A percentile compares a stretch with the other conserved stretches of the same genome.
Conservation (phyloP, 2,113 vertebrate species). For the Nansenia antarctica region DNA sequence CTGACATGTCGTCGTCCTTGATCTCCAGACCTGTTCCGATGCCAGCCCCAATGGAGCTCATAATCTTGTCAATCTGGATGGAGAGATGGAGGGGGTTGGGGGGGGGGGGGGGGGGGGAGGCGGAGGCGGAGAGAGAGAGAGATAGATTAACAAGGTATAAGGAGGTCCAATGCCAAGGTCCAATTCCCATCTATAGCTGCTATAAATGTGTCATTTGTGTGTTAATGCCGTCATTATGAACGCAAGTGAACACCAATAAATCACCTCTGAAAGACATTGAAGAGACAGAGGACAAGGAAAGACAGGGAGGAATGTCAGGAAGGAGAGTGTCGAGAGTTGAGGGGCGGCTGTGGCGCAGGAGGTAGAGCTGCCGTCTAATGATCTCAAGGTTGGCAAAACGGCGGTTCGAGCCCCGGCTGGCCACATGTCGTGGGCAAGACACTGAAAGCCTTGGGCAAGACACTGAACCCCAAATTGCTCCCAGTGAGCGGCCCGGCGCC, state of each 20-base stretch:
- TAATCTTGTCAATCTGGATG: slow-evolving; percentile 95
- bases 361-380: no score
- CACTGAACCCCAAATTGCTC: no score
- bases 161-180: no score
- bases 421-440: no score
- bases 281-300: slow-evolving; percentile 11
- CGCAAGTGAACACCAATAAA: slow-evolving; percentile 44
- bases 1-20: slow-evolving; percentile 76
- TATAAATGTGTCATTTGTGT: slow-evolving; percentile 14
- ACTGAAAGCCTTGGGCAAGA: no score
- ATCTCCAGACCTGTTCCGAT: slow-evolving; percentile 86
- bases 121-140: slow-evolving; percentile 7
- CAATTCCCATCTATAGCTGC: background rate
- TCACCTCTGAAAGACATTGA: slow-evolving; percentile 21
- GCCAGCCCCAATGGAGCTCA: slow-evolving; percentile 94
- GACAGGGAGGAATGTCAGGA: background rate
- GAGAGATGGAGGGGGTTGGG: slow-evolving; percentile 24
- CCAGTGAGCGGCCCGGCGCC: no score
- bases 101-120: slow-evolving; percentile 14
- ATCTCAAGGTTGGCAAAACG: no score
- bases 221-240: slow-evolving; percentile 48
- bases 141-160: background rate
- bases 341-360: no score
- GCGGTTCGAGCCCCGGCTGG: no score
- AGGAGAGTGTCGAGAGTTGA: background rate